Evolutionary conservation across 2,888 invertebrate genomes (phyloP), one percentile per base, ranked within the genome.

Genomic region (Scrobipalpa atriplicella): DNA sequence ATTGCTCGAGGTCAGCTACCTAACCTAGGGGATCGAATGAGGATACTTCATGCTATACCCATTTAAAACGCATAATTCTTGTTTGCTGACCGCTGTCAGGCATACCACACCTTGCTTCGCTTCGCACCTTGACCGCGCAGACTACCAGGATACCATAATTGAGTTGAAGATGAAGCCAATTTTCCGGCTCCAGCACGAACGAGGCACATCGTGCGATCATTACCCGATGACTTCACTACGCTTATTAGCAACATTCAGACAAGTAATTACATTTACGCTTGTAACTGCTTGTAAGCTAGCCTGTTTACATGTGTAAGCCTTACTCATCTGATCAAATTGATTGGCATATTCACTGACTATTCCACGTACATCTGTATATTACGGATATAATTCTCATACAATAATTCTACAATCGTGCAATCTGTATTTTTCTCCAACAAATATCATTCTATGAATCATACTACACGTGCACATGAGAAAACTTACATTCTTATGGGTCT

Each of bases 131-230:
- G 80, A 76, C 79, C 78, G 16, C 71, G 71, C n/a, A 71, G 68
- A 67, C 68, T 75, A 78, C 77, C 76, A 81, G 79, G 80, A 78
- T 79, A 77, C 70, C 75, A 78, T 83, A 79, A 81, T 79, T 77
- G 75, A 64, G n/a, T 19, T 58, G 38, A 16, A 77, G 72, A 73
- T 76, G 76, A 80, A 78, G 78, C 75, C 77, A 82, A 81, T 85
- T 85, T 86, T 81, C 84, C 83, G 70, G 73, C 69, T 75, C 64
- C 75, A 82, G 90, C 90, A 90, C 90, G 90, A 90, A 85, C 87
- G 85, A 78, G 81, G 85, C 80, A 82, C 83, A 75, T 78, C 71
- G 72, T 75, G 69, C 77, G 75, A 75, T 83, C 77, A 86, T 85
- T 81, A 82, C 67, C 61, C 68, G 83, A 85, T 90, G 89, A 90